These are phyloP conservation scores for Idris sp. DNA, from an alignment of 1,140 invertebrate species.

Conservation along the genomic window DNA sequence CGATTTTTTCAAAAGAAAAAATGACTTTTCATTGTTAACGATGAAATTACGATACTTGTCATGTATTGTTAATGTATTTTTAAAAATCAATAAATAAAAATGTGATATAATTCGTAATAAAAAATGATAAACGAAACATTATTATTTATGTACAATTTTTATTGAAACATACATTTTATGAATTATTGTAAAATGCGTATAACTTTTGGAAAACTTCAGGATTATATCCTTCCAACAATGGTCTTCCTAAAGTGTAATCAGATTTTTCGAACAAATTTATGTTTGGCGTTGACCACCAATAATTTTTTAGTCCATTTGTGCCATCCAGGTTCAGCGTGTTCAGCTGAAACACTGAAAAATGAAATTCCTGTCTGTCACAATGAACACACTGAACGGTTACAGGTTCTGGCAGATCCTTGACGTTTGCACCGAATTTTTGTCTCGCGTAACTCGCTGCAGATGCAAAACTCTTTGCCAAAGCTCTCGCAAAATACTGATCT, in stretches of 20 bases:
- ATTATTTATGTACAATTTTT: too few relatives aligned
- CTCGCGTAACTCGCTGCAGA: constrained; percentile 84
- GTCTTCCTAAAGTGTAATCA: constrained; percentile 81
- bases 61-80: too few relatives aligned
- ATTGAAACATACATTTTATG: too few relatives aligned
- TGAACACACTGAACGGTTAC: constrained; percentile 89
- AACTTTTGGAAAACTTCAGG: constrained; percentile 87
- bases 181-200: constrained; percentile 86
- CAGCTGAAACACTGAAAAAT: constrained; percentile 91
- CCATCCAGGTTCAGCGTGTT: constrained; percentile 87
- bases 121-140: too few relatives aligned
- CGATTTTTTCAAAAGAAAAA: constrained; percentile 77
- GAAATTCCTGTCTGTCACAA: constrained; percentile 84
- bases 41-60: too few relatives aligned
- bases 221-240: constrained; percentile 86
- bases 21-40: constrained; percentile 1
- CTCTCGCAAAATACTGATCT: constrained; percentile 82
- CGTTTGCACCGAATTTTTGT: constrained; percentile 83
- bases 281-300: constrained; percentile 85
- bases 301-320: constrained; percentile 84
- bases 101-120: too few relatives aligned
- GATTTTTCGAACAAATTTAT: constrained; percentile 84
- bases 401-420: constrained; percentile 85
- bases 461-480: constrained; percentile 85
- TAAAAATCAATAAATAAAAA: too few relatives aligned